Base-by-base conservation (phyloP, 2,113 vertebrate genomes). In the Peucedramus taeniatus region DNA sequence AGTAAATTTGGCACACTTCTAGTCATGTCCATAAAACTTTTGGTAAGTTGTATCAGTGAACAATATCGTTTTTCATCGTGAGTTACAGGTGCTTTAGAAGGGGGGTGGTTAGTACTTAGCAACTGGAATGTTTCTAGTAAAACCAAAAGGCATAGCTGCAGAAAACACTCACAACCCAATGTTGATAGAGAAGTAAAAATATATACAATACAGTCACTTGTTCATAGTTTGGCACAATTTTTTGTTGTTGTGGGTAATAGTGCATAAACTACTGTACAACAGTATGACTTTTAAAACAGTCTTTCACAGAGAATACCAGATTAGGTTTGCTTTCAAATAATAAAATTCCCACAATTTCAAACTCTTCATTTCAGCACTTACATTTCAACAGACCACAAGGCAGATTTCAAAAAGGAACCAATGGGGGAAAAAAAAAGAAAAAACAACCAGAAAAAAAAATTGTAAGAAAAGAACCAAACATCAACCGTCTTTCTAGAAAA, bases 181-280 rank as follows among this genome's bases (percentile, higher is more conserved):
- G 97, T 97, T 97, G 98, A 98, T 97, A 98, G 97, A 98, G 97
- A 98, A 98, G 97, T 98, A 98, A 98, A 98, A 98, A 97, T 98
- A 98, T 99, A 98, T 99, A 99, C 99, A 99, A 98, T 98, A 98
- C 98, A 98, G 98, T 98, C 98, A 98, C 98, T 98, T 99, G 98
- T 99, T 99, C 98, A 98, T 98, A 98, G 98, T 99, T 99, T 99
- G 99, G 99, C 99, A 99, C 99, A 98, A 98, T 97, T 97, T 94
- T 98, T 98, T 97, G 97, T 98, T 98, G 98, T 94, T 94, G 96
- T 97, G 97, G 97, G 98, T 98, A 98, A 98, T 99, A 99, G 98
- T 99, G 99, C 99, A 99, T 99, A 98, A 98, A 98, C 98, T 99
- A 99, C 99, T 99, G 98, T 99, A 99, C 99, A 99, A 98, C 98